Evolutionary conservation across 2,113 vertebrate species (phyloP).

Genomic region (Oreotrochilus melanogaster): DNA sequence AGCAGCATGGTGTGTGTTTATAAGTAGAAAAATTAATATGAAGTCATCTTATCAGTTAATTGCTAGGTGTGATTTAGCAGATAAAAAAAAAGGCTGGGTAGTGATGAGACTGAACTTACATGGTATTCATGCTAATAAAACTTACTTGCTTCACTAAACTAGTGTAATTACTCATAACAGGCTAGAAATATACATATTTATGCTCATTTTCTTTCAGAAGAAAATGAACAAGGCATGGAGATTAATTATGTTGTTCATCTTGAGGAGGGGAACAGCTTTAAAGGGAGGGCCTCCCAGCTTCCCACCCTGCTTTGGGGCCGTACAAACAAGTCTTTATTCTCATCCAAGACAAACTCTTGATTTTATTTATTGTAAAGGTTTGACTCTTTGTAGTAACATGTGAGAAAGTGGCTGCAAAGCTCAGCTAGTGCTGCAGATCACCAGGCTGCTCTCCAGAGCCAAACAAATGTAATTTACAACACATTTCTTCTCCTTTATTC

Average conservation of each 20-base stretch:
- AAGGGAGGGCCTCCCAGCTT: not conserved
- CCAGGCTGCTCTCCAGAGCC: constrained; percentile 27
- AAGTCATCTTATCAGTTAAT: not conserved
- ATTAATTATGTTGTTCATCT: constrained; percentile 1
- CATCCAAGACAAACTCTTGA: constrained; percentile 10
- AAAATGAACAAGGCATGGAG: not conserved
- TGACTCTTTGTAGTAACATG: constrained; percentile 33
- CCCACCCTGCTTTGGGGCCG: not conserved
- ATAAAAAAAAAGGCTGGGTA: not conserved
- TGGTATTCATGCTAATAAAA: not conserved
- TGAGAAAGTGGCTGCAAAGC: constrained; percentile 52
- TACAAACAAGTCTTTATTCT: not conserved
- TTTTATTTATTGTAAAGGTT: constrained; percentile 47
- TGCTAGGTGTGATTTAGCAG: constrained; percentile 11
- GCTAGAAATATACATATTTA: not conserved
- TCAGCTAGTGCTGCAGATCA: constrained; percentile 33
- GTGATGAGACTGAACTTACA: not conserved
- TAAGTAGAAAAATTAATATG: not conserved
- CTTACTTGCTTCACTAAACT: not conserved
- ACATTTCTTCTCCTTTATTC: constrained; percentile 48
- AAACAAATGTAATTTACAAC: constrained; percentile 18
- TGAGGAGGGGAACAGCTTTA: not conserved
- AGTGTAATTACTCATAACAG: constrained; percentile 20
- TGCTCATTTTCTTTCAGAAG: constrained; percentile 15
- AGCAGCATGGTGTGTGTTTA: fast-evolving